phyloP scores from a whole-genome alignment of 2,797 vertebrate genomes.

The Danio aesculapii region DNA sequence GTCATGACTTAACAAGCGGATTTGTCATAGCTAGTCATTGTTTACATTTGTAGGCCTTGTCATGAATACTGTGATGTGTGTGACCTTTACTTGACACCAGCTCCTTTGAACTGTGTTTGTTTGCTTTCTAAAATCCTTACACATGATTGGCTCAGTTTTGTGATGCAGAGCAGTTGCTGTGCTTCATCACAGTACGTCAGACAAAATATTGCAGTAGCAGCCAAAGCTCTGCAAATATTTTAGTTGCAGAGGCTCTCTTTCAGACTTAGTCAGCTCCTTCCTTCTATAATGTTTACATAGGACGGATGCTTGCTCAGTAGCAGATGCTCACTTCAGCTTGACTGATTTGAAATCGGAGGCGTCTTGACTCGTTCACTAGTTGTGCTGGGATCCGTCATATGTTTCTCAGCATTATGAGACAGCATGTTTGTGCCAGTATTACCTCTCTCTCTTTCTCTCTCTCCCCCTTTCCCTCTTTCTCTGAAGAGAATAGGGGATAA shows the following conservation, averaged over 20 bases:
- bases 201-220: slow-evolving; percentile 22
- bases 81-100: slow-evolving; percentile 49
- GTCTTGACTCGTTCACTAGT: slow-evolving; percentile 8
- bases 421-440: slow-evolving; percentile 36
- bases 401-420: slow-evolving; percentile 40
- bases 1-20: too few relatives aligned
- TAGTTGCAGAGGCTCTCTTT: background rate
- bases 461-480: slow-evolving; percentile 41
- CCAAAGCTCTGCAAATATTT: slow-evolving; percentile 1
- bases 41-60: slow-evolving; percentile 3
- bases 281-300: slow-evolving; percentile 19
- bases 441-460: slow-evolving; percentile 11
- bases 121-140: slow-evolving; percentile 11
- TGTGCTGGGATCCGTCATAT: slow-evolving; percentile 29
- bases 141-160: slow-evolving; percentile 50
- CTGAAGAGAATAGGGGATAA: slow-evolving; percentile 56
- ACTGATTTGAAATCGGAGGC: slow-evolving; percentile 1
- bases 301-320: slow-evolving; percentile 15
- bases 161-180: slow-evolving; percentile 28
- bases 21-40: slow-evolving; percentile 4
- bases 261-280: slow-evolving; percentile 12
- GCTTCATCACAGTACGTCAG: slow-evolving; percentile 31
- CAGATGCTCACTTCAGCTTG: slow-evolving; percentile 14
- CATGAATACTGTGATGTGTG: slow-evolving; percentile 29
- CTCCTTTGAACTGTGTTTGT: slow-evolving; percentile 20